These are phyloP conservation scores for Mastomys natalensis DNA, from an alignment of 2,113 vertebrate species.

Conservation along the genomic window DNA sequence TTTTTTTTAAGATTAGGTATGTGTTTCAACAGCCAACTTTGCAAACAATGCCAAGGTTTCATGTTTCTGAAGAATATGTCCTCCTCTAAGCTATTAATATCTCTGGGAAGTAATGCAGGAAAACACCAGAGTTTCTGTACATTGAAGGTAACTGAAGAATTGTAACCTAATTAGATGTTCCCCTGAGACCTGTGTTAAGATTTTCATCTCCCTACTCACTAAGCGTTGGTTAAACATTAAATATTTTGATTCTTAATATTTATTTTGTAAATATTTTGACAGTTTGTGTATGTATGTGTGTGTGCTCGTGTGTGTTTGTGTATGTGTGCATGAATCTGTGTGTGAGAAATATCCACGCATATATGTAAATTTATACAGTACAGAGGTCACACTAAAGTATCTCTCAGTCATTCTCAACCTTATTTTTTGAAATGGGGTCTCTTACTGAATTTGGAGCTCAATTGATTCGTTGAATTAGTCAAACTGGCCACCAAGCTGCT, in stretches of 20 bases:
- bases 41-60: neutral
- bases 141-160: neutral
- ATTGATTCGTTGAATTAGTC: too few relatives aligned
- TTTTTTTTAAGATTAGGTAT: neutral
- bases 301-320: neutral
- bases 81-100: neutral
- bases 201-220: neutral
- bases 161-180: neutral
- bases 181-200: neutral
- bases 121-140: neutral
- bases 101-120: neutral
- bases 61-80: neutral
- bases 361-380: neutral
- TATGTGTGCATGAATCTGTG: neutral
- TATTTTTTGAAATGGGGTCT: neutral
- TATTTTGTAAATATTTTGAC: constrained; percentile 11
- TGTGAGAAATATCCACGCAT: neutral
- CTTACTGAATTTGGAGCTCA: too few relatives aligned
- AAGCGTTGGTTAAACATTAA: constrained; percentile 3
- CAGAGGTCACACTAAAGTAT: neutral
- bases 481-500: neutral
- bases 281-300: neutral
- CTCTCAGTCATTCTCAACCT: neutral
- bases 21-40: neutral
- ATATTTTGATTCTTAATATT: neutral